Base-by-base conservation (phyloP, 2,888 invertebrate species). In the Phasia obesa region DNA sequence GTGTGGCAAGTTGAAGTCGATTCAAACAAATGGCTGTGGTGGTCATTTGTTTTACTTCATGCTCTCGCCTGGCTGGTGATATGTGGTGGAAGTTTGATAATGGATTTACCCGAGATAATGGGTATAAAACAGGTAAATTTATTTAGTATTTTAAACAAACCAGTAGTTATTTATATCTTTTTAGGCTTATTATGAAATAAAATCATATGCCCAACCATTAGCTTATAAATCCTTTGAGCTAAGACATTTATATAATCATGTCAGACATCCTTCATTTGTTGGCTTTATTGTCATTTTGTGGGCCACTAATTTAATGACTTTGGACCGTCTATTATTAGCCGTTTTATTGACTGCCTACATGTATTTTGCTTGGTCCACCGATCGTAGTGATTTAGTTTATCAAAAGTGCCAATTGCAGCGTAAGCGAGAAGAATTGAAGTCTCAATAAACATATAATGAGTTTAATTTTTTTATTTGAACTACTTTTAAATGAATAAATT, bases 211-310 rank as follows among this genome's bases (percentile, higher is more conserved):
- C 9, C 91, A 92, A 47, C 93, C 94, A 0, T 90, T 92, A 80
- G 86, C 88, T 0, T 92, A 92, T 81, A 94, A 94, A 88, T 93
- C 94, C 0, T 86, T 85, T 17, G 92, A 93, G 77, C 87, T 94
- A 64, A 91, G 92, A 62, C 90, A 92, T 84, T 91, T 94, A 27
- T 93, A 93, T 83, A 86, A 90, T 0, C 94, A 94, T 85, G 92
- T 94, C 88, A 92, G 94, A 53, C 94, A 94, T 91, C 94, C 94
- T 1, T 94, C 94, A 77, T 94, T 94, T 85, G 89, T 92, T 49
- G 93, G 93, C 6, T 92, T 94, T 74, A 87, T 92, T 0, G 85
- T 93, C 1, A 92, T 94, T 78, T 90, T 94, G 44, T 94, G 94
- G 93, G 88, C 92, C 59, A 92, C 92, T 80, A 94, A 94, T 67